Evolutionary conservation across 2,888 invertebrate genomes (phyloP), one percentile per base, ranked within the genome.

Genomic region (Mamestra brassicae): DNA sequence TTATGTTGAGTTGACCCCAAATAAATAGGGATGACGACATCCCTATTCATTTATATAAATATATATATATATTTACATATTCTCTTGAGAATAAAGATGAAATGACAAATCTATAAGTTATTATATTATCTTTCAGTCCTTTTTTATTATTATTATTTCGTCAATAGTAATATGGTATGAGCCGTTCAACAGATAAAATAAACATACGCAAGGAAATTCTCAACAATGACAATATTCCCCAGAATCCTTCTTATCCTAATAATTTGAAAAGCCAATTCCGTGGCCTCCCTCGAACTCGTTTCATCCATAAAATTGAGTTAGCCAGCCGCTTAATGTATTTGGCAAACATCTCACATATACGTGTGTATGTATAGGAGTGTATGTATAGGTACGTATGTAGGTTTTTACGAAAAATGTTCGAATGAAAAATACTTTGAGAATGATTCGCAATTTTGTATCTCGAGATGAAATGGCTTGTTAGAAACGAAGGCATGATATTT

Each of bases 261-360:
- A 89, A 90, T 89, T 89, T 89, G 88, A 87, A 91, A 89, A 90
- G 92, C 90, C 91, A 92, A 92, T 92, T 91, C 84, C 87, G 83
- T 71, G 74, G 88, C 89, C 89, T 81, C 81, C 87, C 89, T 89
- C 89, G 63, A 86, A 81, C 91, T 92, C 93, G 93, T 92, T 93
- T 89, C 91, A 90, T 86, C 90, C 92, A 92, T 93, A 93, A 93
- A 94, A 94, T 93, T 92, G 92, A 92, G 94, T 94, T 93, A 92
- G 91, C 87, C 85, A 85, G 89, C 91, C 93, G 92, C 90, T 92
- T 93, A 94, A 94, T 93, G 92, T 91, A 89, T 93, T 93, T 92
- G 92, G 92, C 93, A 94, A 93, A 94, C 92, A 93, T 89, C 87
- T 88, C 86, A 84, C 78, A 81, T 81, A 77, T 80, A 64, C 45